phyloP scores from a whole-genome alignment of 2,113 vertebrate genomes.

The Panthera tigris region DNA sequence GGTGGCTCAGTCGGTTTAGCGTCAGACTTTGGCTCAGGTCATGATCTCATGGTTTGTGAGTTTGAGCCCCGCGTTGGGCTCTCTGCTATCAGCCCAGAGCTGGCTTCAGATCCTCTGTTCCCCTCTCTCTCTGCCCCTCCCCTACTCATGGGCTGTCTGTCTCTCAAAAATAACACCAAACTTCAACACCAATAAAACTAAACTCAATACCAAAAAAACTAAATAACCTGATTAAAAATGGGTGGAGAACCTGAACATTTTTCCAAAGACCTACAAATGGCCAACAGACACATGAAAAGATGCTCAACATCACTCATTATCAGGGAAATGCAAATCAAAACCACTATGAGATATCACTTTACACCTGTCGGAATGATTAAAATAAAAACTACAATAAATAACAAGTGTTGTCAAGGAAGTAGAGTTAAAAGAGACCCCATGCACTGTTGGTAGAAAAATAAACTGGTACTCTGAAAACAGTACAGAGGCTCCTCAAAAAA shows the following conservation, averaged over 20 bases:
- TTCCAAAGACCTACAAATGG: background rate
- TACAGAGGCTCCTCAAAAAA: background rate
- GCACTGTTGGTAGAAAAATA: background rate
- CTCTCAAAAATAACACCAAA: too few relatives aligned
- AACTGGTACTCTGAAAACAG: background rate
- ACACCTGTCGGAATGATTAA: background rate
- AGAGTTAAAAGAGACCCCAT: background rate
- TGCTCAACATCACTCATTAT: background rate
- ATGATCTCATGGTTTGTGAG: too few relatives aligned
- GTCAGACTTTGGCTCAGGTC: too few relatives aligned
- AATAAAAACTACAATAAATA: background rate
- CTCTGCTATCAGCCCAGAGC: too few relatives aligned
- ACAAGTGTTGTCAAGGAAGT: background rate
- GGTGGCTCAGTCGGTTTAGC: too few relatives aligned
- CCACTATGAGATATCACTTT: background rate
- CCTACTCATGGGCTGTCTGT: too few relatives aligned
- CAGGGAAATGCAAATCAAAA: background rate
- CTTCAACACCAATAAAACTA: too few relatives aligned
- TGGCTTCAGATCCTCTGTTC: too few relatives aligned
- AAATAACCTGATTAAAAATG: background rate
- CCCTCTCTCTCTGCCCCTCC: too few relatives aligned
- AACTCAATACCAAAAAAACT: background rate
- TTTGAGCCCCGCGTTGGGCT: too few relatives aligned
- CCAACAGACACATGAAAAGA: background rate
- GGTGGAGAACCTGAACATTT: background rate